These are phyloP conservation scores for Morphnarchus princeps DNA, from an alignment of 2,113 vertebrate species.

Conservation along the genomic window DNA sequence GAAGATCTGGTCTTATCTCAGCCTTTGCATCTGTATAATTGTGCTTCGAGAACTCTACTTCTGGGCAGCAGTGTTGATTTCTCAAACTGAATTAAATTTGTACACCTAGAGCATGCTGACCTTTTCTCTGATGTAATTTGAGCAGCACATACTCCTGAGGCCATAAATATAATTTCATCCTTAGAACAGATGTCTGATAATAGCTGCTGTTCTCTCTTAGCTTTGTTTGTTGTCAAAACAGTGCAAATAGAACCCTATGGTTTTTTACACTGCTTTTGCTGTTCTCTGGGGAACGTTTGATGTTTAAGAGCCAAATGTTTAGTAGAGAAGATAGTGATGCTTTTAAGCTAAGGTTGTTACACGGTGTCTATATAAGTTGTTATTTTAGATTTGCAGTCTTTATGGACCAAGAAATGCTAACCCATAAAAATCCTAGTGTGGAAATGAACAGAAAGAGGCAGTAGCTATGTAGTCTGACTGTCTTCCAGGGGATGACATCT, in stretches of 20 bases:
- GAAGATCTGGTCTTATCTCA: neutral
- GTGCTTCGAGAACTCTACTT: neutral
- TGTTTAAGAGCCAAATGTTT: conserved; percentile 23
- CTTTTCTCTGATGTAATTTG: conserved; percentile 22
- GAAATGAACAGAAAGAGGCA: neutral
- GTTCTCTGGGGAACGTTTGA: conserved; percentile 6
- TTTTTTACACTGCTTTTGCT: conserved; percentile 20
- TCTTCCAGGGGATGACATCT: neutral
- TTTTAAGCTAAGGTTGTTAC: conserved; percentile 25
- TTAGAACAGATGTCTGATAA: conserved; percentile 40
- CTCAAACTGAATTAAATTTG: conserved; percentile 16
- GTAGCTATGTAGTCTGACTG: neutral
- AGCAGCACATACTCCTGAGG: conserved; percentile 26
- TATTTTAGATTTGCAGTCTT: conserved; percentile 18
- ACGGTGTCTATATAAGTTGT: neutral
- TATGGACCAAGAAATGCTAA: neutral
- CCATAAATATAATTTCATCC: conserved; percentile 39
- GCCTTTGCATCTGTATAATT: neutral
- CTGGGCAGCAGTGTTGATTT: neutral
- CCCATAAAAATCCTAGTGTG: neutral
- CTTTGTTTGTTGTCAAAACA: conserved; percentile 58
- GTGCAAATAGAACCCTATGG: conserved; percentile 11
- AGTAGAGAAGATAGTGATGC: neutral
- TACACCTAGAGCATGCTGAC: neutral
- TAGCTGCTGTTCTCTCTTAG: conserved; percentile 23